A percentile compares a stretch with the other conserved stretches of the same genome.
Conservation (phyloP, 1,140 invertebrate species). For the Meteorus sp. region DNA sequence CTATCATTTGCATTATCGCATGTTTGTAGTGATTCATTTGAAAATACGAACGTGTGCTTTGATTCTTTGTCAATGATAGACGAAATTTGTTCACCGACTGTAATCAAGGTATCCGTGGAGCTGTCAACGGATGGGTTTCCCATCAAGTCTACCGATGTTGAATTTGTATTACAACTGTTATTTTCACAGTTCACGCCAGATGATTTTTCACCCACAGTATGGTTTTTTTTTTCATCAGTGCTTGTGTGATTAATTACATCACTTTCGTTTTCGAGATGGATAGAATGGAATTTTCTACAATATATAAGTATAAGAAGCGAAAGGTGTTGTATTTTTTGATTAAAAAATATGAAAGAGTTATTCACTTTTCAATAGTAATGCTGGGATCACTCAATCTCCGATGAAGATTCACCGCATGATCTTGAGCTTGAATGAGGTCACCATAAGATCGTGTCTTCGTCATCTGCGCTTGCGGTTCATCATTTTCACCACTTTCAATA, state of each 20-base stretch:
- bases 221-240: conserved; percentile 31
- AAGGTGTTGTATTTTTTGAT: no score
- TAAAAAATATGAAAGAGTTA: background rate
- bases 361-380: conserved; percentile 67
- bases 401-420: conserved; percentile 64
- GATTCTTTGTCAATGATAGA: conserved; percentile 39
- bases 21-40: background rate
- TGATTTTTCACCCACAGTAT: conserved; percentile 27
- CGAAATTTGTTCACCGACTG: conserved; percentile 45
- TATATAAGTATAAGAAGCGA: conserved; percentile 3
- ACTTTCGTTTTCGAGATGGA: conserved; percentile 45
- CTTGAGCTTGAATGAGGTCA: conserved; percentile 70
- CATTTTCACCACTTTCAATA: conserved; percentile 51
- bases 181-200: conserved; percentile 33
- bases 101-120: conserved; percentile 58
- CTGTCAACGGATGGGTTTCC: conserved; percentile 57
- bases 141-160: conserved; percentile 45
- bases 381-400: conserved; percentile 81
- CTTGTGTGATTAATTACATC: conserved; percentile 38
- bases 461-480: conserved; percentile 61
- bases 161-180: conserved; percentile 38
- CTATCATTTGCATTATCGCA: no score
- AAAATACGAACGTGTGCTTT: conserved; percentile 42
- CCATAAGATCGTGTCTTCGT: conserved; percentile 81
- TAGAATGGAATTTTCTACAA: conserved; percentile 53